phyloP scores from a whole-genome alignment of 2,797 vertebrate genomes.

The Meriones psammophilus region DNA sequence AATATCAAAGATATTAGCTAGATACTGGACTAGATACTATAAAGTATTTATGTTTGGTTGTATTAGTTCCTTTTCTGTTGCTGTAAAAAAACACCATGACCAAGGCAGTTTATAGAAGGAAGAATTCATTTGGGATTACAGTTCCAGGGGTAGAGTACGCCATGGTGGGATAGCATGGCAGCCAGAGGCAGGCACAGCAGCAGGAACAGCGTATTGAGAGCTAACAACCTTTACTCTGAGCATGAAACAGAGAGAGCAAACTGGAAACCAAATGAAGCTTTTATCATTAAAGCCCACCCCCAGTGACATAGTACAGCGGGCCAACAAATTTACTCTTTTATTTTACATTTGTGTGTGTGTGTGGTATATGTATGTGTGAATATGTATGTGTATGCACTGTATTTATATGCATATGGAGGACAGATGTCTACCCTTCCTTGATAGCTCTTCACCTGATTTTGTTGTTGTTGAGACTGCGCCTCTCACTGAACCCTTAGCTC shows the following conservation, averaged over 20 bases:
- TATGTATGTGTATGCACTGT: not conserved
- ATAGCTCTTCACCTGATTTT: not conserved
- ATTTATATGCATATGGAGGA: not conserved
- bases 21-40: not conserved
- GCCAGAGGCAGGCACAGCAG: not conserved
- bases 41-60: constrained; percentile 31
- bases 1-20: not conserved
- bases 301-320: not conserved
- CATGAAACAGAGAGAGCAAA: not conserved
- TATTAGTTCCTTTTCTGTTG: not conserved
- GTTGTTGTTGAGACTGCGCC: not conserved
- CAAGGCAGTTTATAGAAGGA: not conserved
- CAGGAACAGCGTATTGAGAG: not conserved
- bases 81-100: not conserved
- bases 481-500: not conserved
- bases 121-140: not conserved
- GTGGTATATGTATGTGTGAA: not conserved
- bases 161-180: not conserved
- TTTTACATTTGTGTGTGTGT: not conserved
- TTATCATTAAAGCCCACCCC: no score
- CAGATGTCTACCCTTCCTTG: not conserved
- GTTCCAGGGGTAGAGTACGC: not conserved
- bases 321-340: not conserved
- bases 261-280: not conserved
- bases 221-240: not conserved